Base-by-base conservation (phyloP, 2,113 vertebrate species). In the Xiphophorus couchianus region DNA sequence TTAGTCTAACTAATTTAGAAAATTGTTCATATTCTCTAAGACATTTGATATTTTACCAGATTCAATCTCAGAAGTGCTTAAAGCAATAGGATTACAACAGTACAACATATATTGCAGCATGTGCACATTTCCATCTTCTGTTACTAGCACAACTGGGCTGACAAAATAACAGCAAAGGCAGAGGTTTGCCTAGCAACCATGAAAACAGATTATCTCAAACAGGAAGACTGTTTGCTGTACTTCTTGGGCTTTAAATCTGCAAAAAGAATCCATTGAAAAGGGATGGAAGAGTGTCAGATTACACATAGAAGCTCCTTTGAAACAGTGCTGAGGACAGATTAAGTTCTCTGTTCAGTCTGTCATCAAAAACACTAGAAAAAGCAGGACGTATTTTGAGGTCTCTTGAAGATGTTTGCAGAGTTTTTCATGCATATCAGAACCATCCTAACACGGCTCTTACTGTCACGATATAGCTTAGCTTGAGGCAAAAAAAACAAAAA, bases 341-440 rank as follows among this genome's bases (percentile, higher is more conserved):
- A 80, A 81, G 82, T 84, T 78, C 62, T 35, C 51, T 25, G 27
- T 63, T 80, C 27, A 1, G 61, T 74, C 64, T 37, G 1, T 65
- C 80, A 81, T 88, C 73, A 88, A 86, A 58, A 90, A 81, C 35
- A 71, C 33, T 44, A 65, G 29, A 69, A 81, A 69, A 73, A 9
- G 7, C 6, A 10, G 72, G 1, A 51, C 71, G 83, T 77, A 72
- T 74, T 86, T 86, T 83, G 79, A 74, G 69, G 74, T 86, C 84
- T 81, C 76, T 81, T 80, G 82, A 73, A 75, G 70, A 68, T 85
- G 76, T 77, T 37, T 82, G 62, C 71, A 42, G 12, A 74, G 22
- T 61, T 78, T 86, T 77, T 76, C 82, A 78, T 69, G 83, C 73
- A 5, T 71, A 78, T 86, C 90, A 90, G 80, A 93, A 91, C 84